phyloP scores from a whole-genome alignment of 2,888 invertebrate genomes.

The Scotopteryx bipunctaria region DNA sequence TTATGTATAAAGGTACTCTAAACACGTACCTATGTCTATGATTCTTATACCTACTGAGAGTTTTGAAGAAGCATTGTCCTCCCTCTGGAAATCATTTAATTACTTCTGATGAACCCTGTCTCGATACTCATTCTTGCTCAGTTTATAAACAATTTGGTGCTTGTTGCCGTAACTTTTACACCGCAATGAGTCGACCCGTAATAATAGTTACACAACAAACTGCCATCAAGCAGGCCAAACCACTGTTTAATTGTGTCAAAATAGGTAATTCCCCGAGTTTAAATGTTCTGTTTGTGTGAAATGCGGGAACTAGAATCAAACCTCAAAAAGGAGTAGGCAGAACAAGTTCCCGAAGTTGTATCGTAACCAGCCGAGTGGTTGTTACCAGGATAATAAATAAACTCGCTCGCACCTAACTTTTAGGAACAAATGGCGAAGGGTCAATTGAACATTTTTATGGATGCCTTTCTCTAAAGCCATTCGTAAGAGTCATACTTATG shows the following conservation, averaged over 20 bases:
- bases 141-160: neutral
- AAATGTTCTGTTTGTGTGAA: conserved; percentile 39
- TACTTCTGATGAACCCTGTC: neutral
- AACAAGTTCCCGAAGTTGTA: conserved; percentile 23
- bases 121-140: neutral
- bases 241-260: conserved; percentile 42
- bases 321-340: conserved; percentile 42
- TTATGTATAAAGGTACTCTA: too few species aligned
- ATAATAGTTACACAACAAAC: conserved; percentile 21
- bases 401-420: conserved; percentile 25
- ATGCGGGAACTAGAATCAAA: conserved; percentile 37
- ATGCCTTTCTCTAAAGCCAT: conserved; percentile 7
- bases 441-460: conserved; percentile 17
- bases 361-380: conserved; percentile 18
- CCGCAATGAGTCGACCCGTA: conserved; percentile 10
- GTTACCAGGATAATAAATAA: conserved; percentile 26
- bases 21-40: too few species aligned
- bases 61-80: too few species aligned
- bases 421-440: conserved; percentile 25
- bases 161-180: conserved; percentile 7
- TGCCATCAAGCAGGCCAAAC: conserved; percentile 29
- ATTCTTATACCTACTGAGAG: too few species aligned
- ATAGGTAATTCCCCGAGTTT: conserved; percentile 30
- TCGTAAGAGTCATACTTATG: conserved; percentile 10
- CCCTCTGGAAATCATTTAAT: too few species aligned